Evolutionary conservation across 2,113 vertebrate genomes (phyloP), one percentile per base, ranked within the genome.

Genomic region (Pomatorhinus ruficollis): DNA sequence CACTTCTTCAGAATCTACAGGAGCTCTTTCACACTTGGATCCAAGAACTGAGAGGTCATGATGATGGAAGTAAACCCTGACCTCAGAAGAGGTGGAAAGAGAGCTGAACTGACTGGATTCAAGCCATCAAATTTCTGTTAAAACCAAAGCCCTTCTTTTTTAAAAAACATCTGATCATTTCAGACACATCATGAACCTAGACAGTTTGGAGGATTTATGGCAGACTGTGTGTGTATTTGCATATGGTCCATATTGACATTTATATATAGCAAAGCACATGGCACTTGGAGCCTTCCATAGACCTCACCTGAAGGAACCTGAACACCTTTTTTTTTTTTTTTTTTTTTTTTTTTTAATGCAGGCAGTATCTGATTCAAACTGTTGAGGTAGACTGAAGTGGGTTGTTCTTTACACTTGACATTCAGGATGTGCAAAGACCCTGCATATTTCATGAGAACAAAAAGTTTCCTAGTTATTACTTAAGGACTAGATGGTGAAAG

Each of bases 21-120:
- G 94, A 97, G 96, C 95, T 96, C 97, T 95, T 97, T 90, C 84
- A 78, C 39, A 25, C 66, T 89, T 82, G 82, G 66, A 89, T 89
- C 61, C 79, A 71, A 87, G 69, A 83, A 90, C 37, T 40, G 64
- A 71, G 28, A 79, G 37, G 54, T 60, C 37, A 9, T 10, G 15
- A 52, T 27, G 49, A 70, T 47, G n/a, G 56, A 87, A 83, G 40
- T 64, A 83, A 86, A 31, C 21, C 63, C 63, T 50, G 56, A 72
- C 35, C 45, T 12, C 45, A 18, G 5, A 64, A 28, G 35, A 64
- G 21, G 31, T 25, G 31, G 59, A 76, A 86, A 54, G 59, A 44
- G 11, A 45, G 28, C 60, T 13, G 5, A 44, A 64, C 44, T 45
- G 59, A 33, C 20, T 88, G 65, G 37, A 61, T 40, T 65, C 37